phyloP scores from a whole-genome alignment of 1,140 invertebrate genomes.

The Drosophila asahinai region DNA sequence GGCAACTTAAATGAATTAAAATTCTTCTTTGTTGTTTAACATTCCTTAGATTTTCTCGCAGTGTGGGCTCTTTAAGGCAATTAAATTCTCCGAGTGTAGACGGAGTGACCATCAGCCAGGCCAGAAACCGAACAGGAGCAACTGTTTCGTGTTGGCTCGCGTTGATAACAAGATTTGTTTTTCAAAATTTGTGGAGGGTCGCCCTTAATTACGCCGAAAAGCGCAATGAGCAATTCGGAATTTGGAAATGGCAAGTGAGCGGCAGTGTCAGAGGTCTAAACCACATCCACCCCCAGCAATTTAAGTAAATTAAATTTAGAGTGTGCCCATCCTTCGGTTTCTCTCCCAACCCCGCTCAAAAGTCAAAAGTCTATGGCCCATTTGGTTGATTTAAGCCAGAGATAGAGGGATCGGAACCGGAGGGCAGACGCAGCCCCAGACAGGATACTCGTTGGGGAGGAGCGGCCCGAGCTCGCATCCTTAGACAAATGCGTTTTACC shows the following conservation, averaged over 20 bases:
- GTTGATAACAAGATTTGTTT: conserved; percentile 84
- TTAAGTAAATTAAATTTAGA: conserved; percentile 82
- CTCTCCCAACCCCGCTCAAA: conserved; percentile 37
- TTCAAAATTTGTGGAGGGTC: conserved; percentile 73
- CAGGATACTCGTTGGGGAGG: conserved; percentile 14
- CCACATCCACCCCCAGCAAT: conserved; percentile 54
- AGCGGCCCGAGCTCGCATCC: conserved; percentile 50
- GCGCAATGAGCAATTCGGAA: conserved; percentile 66
- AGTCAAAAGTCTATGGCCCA: conserved; percentile 60
- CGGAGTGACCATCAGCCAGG: conserved; percentile 34
- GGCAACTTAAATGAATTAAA: too few relatives aligned
- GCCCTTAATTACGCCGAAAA: conserved; percentile 76
- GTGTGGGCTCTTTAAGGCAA: neutral
- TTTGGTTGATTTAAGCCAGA: conserved; percentile 68
- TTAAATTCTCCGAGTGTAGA: conserved; percentile 31
- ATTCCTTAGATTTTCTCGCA: neutral
- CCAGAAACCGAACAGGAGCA: conserved; percentile 37
- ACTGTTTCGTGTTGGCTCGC: conserved; percentile 74
- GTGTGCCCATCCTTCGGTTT: conserved; percentile 69
- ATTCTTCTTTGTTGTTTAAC: too few relatives aligned
- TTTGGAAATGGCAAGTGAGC: conserved; percentile 43
- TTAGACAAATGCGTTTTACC: conserved; percentile 66
- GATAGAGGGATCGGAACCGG: conserved; percentile 17
- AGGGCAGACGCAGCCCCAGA: conserved; percentile 14
- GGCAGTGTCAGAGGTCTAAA: conserved; percentile 11